Evolutionary conservation across 2,113 vertebrate genomes (phyloP), one percentile per base, ranked within the genome.

Genomic region (Aldabrachelys gigantea): DNA sequence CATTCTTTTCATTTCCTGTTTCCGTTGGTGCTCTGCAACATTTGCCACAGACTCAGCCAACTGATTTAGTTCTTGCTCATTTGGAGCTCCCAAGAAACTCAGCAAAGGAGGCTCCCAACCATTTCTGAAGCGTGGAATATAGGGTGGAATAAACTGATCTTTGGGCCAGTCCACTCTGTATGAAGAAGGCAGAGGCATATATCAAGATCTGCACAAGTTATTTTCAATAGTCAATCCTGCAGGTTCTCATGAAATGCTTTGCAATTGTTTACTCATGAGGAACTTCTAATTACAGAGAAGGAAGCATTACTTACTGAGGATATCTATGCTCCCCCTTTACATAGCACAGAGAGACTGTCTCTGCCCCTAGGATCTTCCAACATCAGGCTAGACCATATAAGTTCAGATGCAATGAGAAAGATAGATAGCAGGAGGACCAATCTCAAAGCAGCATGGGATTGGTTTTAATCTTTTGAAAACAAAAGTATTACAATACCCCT

Each of bases 91-190:
- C 89, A 88, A 62, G 76, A 97, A 97, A 47, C 97, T 98, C 54
- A 99, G 79, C 95, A 98, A 87, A 0, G 99, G 99, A 8, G 99
- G 99, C 91, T 99, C 99, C 99, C 99, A 99, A 5, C 99, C 99
- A 0, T 99, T 99, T 31, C 99, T 98, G 96, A 99, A 99, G 8
- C 96, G 98, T 11, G 99, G 98, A 1, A 98, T 80, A 0, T 99
- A 99, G 0, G 98, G 98, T 0, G 99, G 98, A 22, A 99, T 99
- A 80, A 99, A 99, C 59, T 99, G 99, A 9, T 99, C 99, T 95
- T 99, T 99, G 0, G 99, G 99, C 99, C 99, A 99, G 93, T 99
- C 99, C 80, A 98, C 80, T 97, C 99, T 99, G 95, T 1, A 50
- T 2, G 62, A 24, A 91, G 85, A 88, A 75, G 88, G 53, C 0